These are phyloP conservation scores for Hypsibius dujardini DNA, from an alignment of 1,140 invertebrate species.

Conservation along the genomic window DNA sequence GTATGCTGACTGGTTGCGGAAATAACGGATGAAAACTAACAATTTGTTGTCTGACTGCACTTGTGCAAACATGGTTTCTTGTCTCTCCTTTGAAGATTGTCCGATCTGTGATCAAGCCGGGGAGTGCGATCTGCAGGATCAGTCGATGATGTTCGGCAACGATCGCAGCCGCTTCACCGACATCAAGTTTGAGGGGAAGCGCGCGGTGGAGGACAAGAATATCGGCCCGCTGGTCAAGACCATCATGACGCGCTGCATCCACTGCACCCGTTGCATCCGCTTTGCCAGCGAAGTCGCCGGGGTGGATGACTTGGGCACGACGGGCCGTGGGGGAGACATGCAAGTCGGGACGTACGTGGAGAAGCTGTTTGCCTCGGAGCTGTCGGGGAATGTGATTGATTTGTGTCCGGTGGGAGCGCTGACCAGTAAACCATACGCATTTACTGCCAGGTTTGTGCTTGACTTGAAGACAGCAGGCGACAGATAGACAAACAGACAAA, in stretches of 20 bases:
- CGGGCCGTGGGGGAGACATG: constrained; percentile 29
- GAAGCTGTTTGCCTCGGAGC: constrained; percentile 87
- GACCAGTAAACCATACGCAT: constrained; percentile 92
- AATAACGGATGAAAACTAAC: constrained; percentile 38
- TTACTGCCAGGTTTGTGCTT: constrained; percentile 43
- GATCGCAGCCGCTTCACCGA: constrained; percentile 85
- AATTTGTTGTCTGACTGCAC: constrained; percentile 51
- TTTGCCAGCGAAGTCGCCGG: constrained; percentile 93
- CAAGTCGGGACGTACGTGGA: constrained; percentile 94
- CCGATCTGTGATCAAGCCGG: constrained; percentile 99
- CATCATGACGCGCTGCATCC: constrained; percentile 98
- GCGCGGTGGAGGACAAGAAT: constrained; percentile 97
- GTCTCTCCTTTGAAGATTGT: constrained; percentile 47
- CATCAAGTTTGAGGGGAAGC: constrained; percentile 77
- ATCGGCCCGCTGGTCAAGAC: constrained; percentile 95
- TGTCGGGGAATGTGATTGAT: constrained; percentile 97
- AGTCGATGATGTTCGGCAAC: constrained; percentile 96
- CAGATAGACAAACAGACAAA: no score
- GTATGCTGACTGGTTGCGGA: no score
- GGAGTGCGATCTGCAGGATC: constrained; percentile 92
- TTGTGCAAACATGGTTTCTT: no score
- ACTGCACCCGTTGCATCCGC: constrained; percentile 93
- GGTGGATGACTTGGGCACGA: constrained; percentile 73
- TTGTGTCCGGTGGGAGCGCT: constrained; percentile 95
- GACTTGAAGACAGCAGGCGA: no score